Percentiles rank a stretch among this genome's conserved stretches.
Conservation (phyloP, 2,888 invertebrate genomes). For the Dichetophora obliterata region DNA sequence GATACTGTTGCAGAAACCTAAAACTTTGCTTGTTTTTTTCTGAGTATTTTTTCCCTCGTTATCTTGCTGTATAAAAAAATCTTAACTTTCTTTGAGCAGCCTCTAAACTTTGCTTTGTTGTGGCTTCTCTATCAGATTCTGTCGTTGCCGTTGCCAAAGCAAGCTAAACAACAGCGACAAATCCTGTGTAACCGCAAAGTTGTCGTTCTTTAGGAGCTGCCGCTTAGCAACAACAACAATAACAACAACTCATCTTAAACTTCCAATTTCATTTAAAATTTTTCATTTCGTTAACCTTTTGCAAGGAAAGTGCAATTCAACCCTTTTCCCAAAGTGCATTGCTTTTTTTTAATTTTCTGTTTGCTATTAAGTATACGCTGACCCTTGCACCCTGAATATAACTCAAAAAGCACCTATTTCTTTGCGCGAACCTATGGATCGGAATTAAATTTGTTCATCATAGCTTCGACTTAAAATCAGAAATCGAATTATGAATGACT, state of each 20-base stretch:
- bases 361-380: conserved; percentile 8
- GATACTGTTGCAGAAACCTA: no score
- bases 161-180: no score
- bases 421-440: not conserved
- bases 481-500: conserved; percentile 30
- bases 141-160: not conserved
- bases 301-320: not conserved
- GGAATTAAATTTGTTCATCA: not conserved
- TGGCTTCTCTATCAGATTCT: not conserved
- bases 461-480: not conserved
- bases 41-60: no score
- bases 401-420: not conserved
- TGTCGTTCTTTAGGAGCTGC: no score
- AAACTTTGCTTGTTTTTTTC: no score
- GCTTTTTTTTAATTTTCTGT: conserved; percentile 1
- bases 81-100: not conserved
- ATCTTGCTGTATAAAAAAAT: not conserved
- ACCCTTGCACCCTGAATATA: conserved; percentile 5
- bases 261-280: conserved; percentile 23
- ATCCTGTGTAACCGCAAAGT: no score
- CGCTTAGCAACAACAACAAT: no score
- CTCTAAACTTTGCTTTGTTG: not conserved
- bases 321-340: not conserved
- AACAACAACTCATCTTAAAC: not conserved
- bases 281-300: conserved; percentile 35